phyloP scores from a whole-genome alignment of 2,113 vertebrate genomes.

The Osmerus mordax region DNA sequence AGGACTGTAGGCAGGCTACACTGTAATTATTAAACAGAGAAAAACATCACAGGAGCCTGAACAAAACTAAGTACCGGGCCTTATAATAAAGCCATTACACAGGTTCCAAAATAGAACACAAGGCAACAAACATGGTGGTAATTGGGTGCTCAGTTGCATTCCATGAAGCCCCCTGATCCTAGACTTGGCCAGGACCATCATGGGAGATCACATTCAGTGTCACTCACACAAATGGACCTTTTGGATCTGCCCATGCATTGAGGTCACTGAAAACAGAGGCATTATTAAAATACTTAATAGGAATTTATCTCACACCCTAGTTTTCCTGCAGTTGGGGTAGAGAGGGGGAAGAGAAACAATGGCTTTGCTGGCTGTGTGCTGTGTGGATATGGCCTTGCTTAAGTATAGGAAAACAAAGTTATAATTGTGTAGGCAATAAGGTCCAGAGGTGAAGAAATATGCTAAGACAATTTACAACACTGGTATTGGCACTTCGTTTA shows the following conservation, averaged over 20 bases:
- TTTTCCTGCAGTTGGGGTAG: background rate
- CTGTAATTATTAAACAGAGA: no score
- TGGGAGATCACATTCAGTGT: constrained; percentile 30
- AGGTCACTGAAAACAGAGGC: constrained; percentile 30
- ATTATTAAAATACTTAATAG: constrained; percentile 14
- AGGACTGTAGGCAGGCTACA: no score
- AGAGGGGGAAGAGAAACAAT: background rate
- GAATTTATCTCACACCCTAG: constrained; percentile 8
- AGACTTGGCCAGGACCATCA: constrained; percentile 8
- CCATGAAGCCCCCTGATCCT: constrained; percentile 10
- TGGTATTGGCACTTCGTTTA: no score
- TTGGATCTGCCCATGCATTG: background rate
- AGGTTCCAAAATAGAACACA: constrained; percentile 22
- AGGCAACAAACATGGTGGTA: constrained; percentile 1
- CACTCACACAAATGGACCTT: constrained; percentile 41
- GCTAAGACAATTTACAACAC: no score
- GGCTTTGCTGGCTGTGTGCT: background rate
- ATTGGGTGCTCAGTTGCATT: background rate
- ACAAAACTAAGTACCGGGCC: no score
- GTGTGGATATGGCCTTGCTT: background rate
- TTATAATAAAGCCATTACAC: constrained; percentile 15
- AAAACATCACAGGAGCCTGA: no score
- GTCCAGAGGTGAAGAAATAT: no score
- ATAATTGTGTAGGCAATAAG: background rate
- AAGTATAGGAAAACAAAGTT: background rate